Conservation (phyloP, 2,113 vertebrate species). For the Regulus satrapa region DNA sequence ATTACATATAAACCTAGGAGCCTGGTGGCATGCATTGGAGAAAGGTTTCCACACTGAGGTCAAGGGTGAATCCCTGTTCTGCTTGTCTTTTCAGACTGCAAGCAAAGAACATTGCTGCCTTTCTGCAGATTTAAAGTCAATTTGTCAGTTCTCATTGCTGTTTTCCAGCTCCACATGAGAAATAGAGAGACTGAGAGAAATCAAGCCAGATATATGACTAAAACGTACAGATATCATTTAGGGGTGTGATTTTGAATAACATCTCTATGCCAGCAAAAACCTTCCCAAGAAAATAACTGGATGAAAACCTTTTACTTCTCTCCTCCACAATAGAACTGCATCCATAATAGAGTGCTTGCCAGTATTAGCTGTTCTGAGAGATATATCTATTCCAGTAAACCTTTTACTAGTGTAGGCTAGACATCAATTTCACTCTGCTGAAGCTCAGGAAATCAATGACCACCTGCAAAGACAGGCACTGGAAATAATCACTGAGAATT, state of each 20-base stretch:
- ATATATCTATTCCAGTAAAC: constrained; percentile 60
- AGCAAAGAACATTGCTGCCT: neutral
- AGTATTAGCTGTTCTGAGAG: constrained; percentile 23
- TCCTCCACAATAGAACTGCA: neutral
- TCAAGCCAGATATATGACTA: neutral
- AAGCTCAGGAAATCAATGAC: constrained; percentile 62
- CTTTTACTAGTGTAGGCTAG: constrained; percentile 53
- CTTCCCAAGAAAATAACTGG: neutral
- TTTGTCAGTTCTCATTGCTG: neutral
- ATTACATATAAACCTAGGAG: neutral
- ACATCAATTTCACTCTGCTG: constrained; percentile 56
- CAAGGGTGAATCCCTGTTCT: neutral
- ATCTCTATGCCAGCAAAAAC: neutral
- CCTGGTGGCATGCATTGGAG: neutral
- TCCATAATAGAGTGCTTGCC: constrained; percentile 9
- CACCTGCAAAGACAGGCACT: constrained; percentile 53
- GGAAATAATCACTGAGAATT: constrained; percentile 64
- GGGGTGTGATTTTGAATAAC: constrained; percentile 14
- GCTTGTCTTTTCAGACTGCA: neutral
- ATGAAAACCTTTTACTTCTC: constrained; percentile 16
- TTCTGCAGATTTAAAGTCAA: neutral
- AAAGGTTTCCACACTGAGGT: neutral
- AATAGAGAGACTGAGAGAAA: neutral
- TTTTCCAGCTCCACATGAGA: neutral
- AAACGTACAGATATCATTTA: neutral